These are phyloP conservation scores for Eulacestoma nigropectus DNA, from an alignment of 2,113 vertebrate genomes.

Conservation along the genomic window DNA sequence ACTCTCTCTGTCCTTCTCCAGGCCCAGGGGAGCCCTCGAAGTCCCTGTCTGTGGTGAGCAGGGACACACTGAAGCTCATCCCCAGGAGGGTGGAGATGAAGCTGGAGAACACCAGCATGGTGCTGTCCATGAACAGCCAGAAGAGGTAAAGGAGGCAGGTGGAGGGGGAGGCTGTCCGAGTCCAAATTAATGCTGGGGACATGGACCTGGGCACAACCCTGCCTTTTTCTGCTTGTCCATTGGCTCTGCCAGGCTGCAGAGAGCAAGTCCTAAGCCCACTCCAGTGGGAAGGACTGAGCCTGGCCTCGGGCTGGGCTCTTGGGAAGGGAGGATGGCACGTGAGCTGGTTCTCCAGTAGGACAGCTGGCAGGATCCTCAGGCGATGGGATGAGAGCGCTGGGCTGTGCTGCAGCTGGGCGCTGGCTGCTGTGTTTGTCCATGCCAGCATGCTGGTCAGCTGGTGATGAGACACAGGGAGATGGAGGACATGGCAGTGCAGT, in stretches of 20 bases:
- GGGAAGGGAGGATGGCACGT: neutral
- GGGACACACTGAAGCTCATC: constrained; percentile 75
- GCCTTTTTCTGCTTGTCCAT: rapidly evolving
- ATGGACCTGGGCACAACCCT: neutral
- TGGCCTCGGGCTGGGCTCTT: neutral
- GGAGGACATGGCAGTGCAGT: neutral
- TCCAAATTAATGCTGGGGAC: neutral
- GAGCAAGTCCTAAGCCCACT: neutral
- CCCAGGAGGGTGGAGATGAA: constrained; percentile 84
- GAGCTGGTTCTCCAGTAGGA: neutral
- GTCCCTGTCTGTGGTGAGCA: constrained; percentile 63
- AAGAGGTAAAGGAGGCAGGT: constrained; percentile 77
- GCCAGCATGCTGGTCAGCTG: neutral
- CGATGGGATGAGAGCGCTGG: neutral
- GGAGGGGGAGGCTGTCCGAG: neutral
- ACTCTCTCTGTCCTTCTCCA: neutral
- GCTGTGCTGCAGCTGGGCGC: neutral
- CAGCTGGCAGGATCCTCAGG: neutral
- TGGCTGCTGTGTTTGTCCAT: neutral
- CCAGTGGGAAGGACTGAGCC: neutral
- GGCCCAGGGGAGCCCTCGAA: neutral
- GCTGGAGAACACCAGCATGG: constrained; percentile 88
- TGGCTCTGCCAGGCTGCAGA: neutral
- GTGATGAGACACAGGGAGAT: neutral
- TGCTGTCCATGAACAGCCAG: constrained; percentile 94